These are phyloP conservation scores for Uloborus diversus DNA, from an alignment of 1,140 invertebrate genomes.

Conservation along the genomic window DNA sequence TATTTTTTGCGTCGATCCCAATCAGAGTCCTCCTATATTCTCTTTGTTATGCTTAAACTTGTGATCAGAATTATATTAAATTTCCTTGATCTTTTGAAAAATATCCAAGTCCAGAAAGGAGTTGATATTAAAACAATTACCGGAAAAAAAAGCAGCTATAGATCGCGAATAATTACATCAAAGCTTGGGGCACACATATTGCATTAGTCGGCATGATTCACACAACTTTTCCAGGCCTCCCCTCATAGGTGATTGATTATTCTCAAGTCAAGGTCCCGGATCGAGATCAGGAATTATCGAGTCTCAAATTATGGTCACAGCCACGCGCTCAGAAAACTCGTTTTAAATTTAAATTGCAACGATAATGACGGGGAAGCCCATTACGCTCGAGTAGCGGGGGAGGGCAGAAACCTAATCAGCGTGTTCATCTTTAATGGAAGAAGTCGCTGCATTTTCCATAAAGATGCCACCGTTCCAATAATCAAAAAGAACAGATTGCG, in stretches of 20 bases:
- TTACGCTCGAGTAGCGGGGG: too few species aligned
- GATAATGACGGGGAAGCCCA: constrained; percentile 47
- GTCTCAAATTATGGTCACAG: constrained; percentile 11
- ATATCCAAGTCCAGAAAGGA: too few species aligned
- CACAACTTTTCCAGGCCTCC: not conserved
- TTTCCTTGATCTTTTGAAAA: too few species aligned
- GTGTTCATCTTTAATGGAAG: constrained; percentile 50
- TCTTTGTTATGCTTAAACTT: too few species aligned
- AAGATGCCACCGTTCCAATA: constrained; percentile 34
- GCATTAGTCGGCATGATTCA: too few species aligned
- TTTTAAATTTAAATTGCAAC: constrained; percentile 55
- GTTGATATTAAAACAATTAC: too few species aligned
- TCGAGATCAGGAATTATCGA: constrained; percentile 33
- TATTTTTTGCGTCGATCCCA: too few species aligned
- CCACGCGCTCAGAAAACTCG: constrained; percentile 15
- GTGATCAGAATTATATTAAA: too few species aligned
- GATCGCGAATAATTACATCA: too few species aligned
- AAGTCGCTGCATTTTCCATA: constrained; percentile 31
- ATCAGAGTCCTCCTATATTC: too few species aligned
- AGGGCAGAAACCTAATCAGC: constrained; percentile 43
- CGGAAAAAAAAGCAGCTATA: too few species aligned
- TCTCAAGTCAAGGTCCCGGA: constrained; percentile 5
- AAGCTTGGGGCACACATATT: too few species aligned
- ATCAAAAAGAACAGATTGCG: constrained; percentile 24
- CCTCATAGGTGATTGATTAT: constrained; percentile 12